Conservation (phyloP, 2,888 invertebrate genomes). For the Epirrhoe tristata region DNA sequence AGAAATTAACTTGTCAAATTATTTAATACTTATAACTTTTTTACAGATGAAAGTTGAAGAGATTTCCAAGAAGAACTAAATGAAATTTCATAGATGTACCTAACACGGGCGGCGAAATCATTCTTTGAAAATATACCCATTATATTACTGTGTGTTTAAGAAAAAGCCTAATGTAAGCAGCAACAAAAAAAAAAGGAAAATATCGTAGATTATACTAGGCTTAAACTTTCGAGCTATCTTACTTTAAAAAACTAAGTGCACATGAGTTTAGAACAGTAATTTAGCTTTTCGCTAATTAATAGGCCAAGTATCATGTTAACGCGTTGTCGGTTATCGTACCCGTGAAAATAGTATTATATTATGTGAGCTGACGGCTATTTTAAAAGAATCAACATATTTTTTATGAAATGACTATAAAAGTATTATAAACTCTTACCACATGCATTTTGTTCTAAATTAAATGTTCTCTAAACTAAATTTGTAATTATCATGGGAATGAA, state of each 20-base stretch:
- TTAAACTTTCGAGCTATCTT: slow-evolving; percentile 80
- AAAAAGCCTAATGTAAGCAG: slow-evolving; percentile 81
- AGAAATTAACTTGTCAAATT: too few species aligned
- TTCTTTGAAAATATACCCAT: slow-evolving; percentile 78
- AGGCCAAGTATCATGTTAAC: slow-evolving; percentile 69
- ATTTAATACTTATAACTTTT: slow-evolving; percentile 29
- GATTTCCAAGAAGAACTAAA: slow-evolving; percentile 79
- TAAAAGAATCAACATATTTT: slow-evolving; percentile 72
- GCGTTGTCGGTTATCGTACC: slow-evolving; percentile 66
- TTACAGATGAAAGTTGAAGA: slow-evolving; percentile 86
- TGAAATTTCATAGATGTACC: slow-evolving; percentile 82
- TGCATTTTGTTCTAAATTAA: slow-evolving; percentile 67
- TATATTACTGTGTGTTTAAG: slow-evolving; percentile 77
- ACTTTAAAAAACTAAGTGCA: slow-evolving; percentile 80
- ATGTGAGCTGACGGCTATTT: slow-evolving; percentile 70
- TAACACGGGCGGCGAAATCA: slow-evolving; percentile 78
- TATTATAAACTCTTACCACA: slow-evolving; percentile 74
- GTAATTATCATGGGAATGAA: slow-evolving; percentile 66
- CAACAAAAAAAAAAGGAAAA: slow-evolving; percentile 71
- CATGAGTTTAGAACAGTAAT: slow-evolving; percentile 76
- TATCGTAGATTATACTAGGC: slow-evolving; percentile 80
- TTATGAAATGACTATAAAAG: slow-evolving; percentile 80
- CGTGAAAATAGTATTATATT: slow-evolving; percentile 73
- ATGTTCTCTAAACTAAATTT: slow-evolving; percentile 57
- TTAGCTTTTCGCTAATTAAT: slow-evolving; percentile 76